phyloP scores from a whole-genome alignment of 1,140 invertebrate genomes.

The Centruroides sculpturatus region DNA sequence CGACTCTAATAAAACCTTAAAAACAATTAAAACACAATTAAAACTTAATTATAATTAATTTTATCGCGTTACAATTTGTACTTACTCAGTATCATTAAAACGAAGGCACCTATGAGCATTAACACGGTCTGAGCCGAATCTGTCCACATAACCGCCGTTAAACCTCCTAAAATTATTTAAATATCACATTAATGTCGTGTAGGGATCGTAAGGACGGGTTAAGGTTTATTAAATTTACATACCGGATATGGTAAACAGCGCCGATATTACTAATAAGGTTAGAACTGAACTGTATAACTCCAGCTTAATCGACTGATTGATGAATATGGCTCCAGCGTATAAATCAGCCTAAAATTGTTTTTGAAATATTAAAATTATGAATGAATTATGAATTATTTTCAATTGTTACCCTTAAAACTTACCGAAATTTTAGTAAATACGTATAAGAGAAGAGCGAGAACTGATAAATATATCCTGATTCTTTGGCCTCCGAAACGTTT shows the following conservation, averaged over 20 bases:
- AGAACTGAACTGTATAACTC: slow-evolving; percentile 34
- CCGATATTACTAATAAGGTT: slow-evolving; percentile 32
- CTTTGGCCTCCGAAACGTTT: slow-evolving; percentile 40
- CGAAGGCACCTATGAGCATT: slow-evolving; percentile 34
- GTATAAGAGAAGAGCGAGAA: slow-evolving; percentile 39
- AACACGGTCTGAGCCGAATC: slow-evolving; percentile 37
- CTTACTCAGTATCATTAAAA: slow-evolving; percentile 10
- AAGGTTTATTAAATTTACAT: neutral
- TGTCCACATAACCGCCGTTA: slow-evolving; percentile 39
- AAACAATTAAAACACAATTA: neutral
- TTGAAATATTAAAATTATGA: neutral
- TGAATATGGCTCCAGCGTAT: slow-evolving; percentile 37
- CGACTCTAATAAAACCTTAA: slow-evolving; percentile 26
- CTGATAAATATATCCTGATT: slow-evolving; percentile 39
- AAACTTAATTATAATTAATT: neutral
- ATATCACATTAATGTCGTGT: no score
- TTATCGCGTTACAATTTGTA: neutral
- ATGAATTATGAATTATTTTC: neutral
- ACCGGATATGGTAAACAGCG: slow-evolving; percentile 34
- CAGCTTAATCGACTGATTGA: slow-evolving; percentile 36
- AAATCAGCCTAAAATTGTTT: slow-evolving; percentile 28
- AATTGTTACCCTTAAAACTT: slow-evolving; percentile 18
- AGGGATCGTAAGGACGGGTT: no score
- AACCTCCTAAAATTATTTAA: slow-evolving; percentile 26
- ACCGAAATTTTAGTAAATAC: slow-evolving; percentile 45